These are phyloP conservation scores for Olivierus martensii DNA, from an alignment of 1,140 invertebrate species.

Conservation along the genomic window DNA sequence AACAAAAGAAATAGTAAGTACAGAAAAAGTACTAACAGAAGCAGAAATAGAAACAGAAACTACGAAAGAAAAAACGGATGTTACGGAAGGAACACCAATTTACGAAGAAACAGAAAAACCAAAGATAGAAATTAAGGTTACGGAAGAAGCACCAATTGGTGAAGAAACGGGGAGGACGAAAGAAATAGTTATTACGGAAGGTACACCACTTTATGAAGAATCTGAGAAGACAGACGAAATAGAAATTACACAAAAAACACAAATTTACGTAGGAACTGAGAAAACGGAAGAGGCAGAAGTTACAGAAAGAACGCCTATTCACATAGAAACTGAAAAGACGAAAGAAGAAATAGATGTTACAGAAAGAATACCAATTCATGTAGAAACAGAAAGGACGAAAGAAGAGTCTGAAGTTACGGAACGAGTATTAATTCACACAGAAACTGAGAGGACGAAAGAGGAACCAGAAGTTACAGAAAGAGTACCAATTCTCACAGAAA, in stretches of 20 bases:
- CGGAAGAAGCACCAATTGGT: conserved; percentile 9
- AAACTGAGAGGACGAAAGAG: too few relatives aligned
- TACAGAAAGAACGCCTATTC: neutral
- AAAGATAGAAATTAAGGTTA: conserved; percentile 9
- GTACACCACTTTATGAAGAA: too few relatives aligned
- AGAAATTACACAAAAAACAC: neutral
- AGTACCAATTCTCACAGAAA: neutral
- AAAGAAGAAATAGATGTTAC: neutral
- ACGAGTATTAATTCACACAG: neutral
- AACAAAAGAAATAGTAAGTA: conserved; percentile 1
- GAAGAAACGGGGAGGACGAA: conserved; percentile 15
- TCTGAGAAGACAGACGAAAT: too few relatives aligned
- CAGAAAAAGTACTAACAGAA: too few relatives aligned
- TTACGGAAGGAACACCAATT: conserved; percentile 17
- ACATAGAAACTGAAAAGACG: neutral
- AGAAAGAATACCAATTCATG: neutral
- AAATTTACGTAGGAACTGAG: neutral
- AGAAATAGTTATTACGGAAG: neutral
- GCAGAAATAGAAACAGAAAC: conserved; percentile 9
- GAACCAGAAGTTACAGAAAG: too few relatives aligned
- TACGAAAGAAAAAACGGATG: conserved; percentile 10
- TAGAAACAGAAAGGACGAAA: neutral
- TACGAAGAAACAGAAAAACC: neutral
- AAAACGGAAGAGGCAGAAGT: neutral
- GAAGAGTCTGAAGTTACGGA: neutral